A percentile compares a stretch with the other conserved stretches of the same genome.
Evolutionary conservation across 2,888 invertebrate genomes (phyloP).

Genomic region (Agonopterix subpropinquella): DNA sequence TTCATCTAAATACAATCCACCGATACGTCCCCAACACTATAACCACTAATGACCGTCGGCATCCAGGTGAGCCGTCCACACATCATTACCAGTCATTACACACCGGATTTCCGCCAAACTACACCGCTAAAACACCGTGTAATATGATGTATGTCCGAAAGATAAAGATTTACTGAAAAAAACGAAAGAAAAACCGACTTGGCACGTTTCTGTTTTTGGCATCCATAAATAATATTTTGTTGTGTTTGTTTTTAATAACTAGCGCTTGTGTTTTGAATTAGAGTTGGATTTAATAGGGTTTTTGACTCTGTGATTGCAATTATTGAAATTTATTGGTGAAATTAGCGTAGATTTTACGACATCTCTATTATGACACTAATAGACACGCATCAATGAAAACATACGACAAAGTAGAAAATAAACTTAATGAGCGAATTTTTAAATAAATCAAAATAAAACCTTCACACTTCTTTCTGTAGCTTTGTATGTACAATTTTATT

Average conservation of each 20-base stretch:
- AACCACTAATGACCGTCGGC: slow-evolving; percentile 42
- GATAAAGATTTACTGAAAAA: slow-evolving; percentile 14
- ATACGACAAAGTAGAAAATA: too few species aligned
- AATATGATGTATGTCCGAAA: slow-evolving; percentile 29
- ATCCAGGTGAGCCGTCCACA: slow-evolving; percentile 67
- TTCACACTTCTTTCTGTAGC: too few species aligned
- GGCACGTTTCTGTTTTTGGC: slow-evolving; percentile 6
- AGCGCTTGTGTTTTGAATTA: neutral
- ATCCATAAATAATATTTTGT: neutral
- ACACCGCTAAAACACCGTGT: slow-evolving; percentile 53
- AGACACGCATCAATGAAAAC: too few species aligned
- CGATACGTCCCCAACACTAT: slow-evolving; percentile 4
- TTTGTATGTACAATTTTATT: too few species aligned
- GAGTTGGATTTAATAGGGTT: neutral
- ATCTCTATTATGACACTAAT: too few species aligned
- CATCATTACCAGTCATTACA: slow-evolving; percentile 56
- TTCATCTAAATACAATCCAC: slow-evolving; percentile 10
- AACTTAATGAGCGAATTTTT: too few species aligned
- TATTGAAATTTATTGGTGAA: too few species aligned
- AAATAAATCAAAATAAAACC: too few species aligned
- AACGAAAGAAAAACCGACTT: slow-evolving; percentile 8
- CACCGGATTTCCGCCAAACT: slow-evolving; percentile 60
- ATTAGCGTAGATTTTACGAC: too few species aligned
- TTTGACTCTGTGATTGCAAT: too few species aligned
- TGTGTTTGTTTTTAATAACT: neutral